These are phyloP conservation scores for Xiphophorus hellerii DNA, from an alignment of 2,113 vertebrate species.

Conservation along the genomic window DNA sequence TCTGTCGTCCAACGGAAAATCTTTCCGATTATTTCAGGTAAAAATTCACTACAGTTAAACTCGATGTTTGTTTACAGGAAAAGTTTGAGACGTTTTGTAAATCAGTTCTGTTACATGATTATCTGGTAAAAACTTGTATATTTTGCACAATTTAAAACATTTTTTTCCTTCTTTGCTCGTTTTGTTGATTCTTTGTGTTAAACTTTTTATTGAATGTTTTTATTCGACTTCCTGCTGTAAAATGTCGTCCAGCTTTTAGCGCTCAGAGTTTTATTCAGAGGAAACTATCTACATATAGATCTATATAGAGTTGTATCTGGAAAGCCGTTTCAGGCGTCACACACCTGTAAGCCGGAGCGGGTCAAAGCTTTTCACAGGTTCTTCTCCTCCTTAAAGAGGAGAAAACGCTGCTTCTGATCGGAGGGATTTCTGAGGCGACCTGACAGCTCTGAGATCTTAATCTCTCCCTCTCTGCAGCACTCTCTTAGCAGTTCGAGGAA, in stretches of 20 bases:
- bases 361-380: constrained; percentile 77
- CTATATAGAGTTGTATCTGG: constrained; percentile 16
- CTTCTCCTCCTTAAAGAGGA: constrained; percentile 17
- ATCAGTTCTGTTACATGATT: too few species aligned
- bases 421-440: constrained; percentile 46
- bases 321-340: constrained; percentile 13
- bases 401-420: constrained; percentile 14
- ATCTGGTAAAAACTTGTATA: too few species aligned
- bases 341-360: constrained; percentile 71
- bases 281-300: constrained; percentile 5
- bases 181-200: background rate
- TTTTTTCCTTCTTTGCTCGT: background rate
- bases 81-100: too few species aligned
- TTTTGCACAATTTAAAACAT: too few species aligned
- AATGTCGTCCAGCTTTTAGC: constrained; percentile 4
- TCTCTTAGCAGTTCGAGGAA: constrained; percentile 54
- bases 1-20: too few species aligned
- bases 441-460: constrained; percentile 68
- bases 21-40: too few species aligned
- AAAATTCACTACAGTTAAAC: too few species aligned
- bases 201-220: background rate
- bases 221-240: constrained; percentile 6
- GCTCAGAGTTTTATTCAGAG: constrained; percentile 44
- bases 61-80: too few species aligned
- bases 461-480: constrained; percentile 51